Base-by-base conservation (phyloP, 2,888 invertebrate species). In the Ornithoptera priamus region DNA sequence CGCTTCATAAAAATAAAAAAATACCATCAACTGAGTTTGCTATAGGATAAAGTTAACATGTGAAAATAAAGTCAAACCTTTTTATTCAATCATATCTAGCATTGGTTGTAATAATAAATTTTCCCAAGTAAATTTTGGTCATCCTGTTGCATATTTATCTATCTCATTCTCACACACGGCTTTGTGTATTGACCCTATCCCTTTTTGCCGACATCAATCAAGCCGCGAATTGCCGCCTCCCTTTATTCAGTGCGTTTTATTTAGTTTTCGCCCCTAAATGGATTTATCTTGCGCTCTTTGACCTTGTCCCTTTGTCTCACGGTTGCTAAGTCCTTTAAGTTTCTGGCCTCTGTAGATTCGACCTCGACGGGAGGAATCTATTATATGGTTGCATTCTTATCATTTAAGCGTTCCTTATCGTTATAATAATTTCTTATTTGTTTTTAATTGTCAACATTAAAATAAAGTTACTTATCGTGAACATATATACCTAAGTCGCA, bases 231-330 rank as follows among this genome's bases (percentile, higher is more conserved):
- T 73, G 69, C 76, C 77, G 78, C 81, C 84, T 80, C 84, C 85
- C 83, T 83, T 83, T 84, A 84, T 85, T 81, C 83, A 79, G 83
- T 81, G 82, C 83, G 85, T 87, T 90, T 90, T 91, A 90, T 91
- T 90, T 91, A 89, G 90, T 88, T 91, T 88, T 85, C 85, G 82
- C 76, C 81, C 79, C 83, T 81, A 88, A 90, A 90, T 90, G 89
- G 89, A 90, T 90, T 89, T 89, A 89, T 89, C 85, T 85, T 78
- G 79, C 78, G 84, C 81, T 75, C 84, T 87, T 86, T 89, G 90
- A 92, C 91, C 90, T 90, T 89, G 89, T 79, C 72, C 76, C 81
- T 82, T 80, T 79, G 80, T 84, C 81, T 81, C 71, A 58, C 56
- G 64, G 72, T 75, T 73, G 68, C 70, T 50, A 50, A 72, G 71